Evolutionary conservation across 2,888 invertebrate genomes (phyloP), one percentile per base, ranked within the genome.

Genomic region (Tiliacea aurago): DNA sequence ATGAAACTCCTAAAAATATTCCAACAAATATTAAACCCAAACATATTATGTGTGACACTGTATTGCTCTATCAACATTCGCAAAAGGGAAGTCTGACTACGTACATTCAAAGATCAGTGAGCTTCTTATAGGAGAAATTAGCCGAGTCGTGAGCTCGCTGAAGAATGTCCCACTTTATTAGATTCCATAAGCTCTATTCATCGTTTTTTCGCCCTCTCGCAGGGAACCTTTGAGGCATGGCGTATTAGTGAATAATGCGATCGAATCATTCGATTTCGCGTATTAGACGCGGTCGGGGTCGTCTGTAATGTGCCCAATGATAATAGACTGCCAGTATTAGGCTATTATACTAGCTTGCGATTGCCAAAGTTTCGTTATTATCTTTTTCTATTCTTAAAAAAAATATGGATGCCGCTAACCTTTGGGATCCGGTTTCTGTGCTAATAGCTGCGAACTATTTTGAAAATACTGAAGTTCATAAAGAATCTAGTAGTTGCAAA

Each of bases 131-230:
- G 84, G 85, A 83, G 86, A 94, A 95, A 95, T 95, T 93, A 95
- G 92, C 86, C 84, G 89, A 88, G 88, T 74, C 81, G 84, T 88
- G 89, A 90, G 89, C 90, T 90, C 88, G 88, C 80, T 89, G 86
- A 93, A 94, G 94, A 94, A 95, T 94, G 92, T 92, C 87, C 94
- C 93, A 93, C 93, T 95, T 95, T 95, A 96, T 96, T 95, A 95
- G 95, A 95, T 95, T 96, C 95, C 94, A 88, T 94, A 94, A 95
- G 93, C 95, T 86, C 94, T 93, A 95, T 95, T 95, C 95, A 95
- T 91, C 92, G 91, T 93, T 94, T 94, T 94, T 94, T 92, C 93
- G 90, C 93, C 94, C 94, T 92, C 91, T 87, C 85, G 69, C 81
- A 92, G 92, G 92, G 91, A 87, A 90, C 92, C 94, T 94, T 95